phyloP scores from a whole-genome alignment of 2,797 vertebrate genomes.

The Rhinella marina region DNA sequence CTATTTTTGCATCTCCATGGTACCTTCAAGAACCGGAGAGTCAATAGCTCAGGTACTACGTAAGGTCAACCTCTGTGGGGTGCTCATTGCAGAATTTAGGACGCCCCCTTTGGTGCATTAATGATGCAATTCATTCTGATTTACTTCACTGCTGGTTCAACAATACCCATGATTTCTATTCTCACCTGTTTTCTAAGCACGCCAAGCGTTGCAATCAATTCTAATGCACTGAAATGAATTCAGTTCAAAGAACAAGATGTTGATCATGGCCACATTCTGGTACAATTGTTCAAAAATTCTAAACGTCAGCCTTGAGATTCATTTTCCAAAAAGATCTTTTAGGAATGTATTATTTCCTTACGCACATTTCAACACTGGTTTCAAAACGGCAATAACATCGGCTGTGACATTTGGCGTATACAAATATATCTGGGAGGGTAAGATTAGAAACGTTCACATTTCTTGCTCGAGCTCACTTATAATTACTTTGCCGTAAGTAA shows the following conservation, averaged over 20 bases:
- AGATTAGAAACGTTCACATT: constrained; percentile 7
- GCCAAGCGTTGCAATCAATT: constrained; percentile 26
- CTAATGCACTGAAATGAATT: constrained; percentile 43
- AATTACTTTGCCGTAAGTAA: constrained; percentile 53
- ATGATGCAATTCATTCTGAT: constrained; percentile 34
- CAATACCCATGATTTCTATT: constrained; percentile 37
- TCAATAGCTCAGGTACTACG: background rate
- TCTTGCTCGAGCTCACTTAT: constrained; percentile 8
- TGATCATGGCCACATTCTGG: constrained; percentile 30
- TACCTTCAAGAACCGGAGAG: background rate
- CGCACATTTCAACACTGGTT: background rate
- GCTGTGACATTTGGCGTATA: constrained; percentile 31
- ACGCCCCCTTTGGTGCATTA: background rate
- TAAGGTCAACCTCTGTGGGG: background rate
- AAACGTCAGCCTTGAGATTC: background rate
- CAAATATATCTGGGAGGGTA: constrained; percentile 34
- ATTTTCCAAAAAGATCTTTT: background rate
- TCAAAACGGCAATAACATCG: constrained; percentile 19
- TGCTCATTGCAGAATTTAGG: background rate
- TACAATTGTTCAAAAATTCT: constrained; percentile 7
- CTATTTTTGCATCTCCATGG: background rate
- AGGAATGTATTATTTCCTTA: background rate
- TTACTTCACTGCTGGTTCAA: constrained; percentile 43
- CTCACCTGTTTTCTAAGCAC: constrained; percentile 27
- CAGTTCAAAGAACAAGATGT: constrained; percentile 20